Percentiles rank a stretch among this genome's conserved stretches.
Conservation (phyloP, 2,113 vertebrate genomes). For the Bucco capensis region DNA sequence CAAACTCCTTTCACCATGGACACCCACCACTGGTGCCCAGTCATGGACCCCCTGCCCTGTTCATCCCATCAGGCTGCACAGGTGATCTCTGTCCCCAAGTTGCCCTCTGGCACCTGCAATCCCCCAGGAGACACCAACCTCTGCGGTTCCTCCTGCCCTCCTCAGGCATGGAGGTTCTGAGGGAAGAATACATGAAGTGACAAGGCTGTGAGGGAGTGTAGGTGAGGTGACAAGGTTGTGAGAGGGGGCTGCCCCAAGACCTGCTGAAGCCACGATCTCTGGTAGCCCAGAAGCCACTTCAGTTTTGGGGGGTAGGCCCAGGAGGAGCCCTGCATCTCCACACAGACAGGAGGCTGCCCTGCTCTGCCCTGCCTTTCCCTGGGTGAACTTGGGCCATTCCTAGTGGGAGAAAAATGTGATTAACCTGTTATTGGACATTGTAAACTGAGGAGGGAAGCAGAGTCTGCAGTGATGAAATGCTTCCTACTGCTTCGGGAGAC, state of each 20-base stretch:
- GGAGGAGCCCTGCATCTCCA: not conserved
- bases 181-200: not conserved
- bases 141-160: not conserved
- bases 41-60: not conserved
- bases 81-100: too few relatives aligned
- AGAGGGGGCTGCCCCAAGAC: not conserved
- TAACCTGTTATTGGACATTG: rapidly evolving
- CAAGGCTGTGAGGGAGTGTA: not conserved
- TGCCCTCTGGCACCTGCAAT: not conserved
- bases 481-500: too few relatives aligned
- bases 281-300: too few relatives aligned
- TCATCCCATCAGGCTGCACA: too few relatives aligned
- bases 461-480: rapidly evolving
- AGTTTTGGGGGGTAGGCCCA: not conserved
- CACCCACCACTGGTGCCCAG: too few relatives aligned
- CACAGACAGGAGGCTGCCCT: not conserved
- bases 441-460: rapidly evolving
- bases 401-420: not conserved
- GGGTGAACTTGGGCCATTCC: not conserved
- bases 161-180: not conserved
- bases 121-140: not conserved
- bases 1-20: too few relatives aligned
- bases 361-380: not conserved
- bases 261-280: not conserved
- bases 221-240: not conserved